Evolutionary conservation across 2,888 invertebrate species (phyloP).

Genomic region (Itoplectis maculator): DNA sequence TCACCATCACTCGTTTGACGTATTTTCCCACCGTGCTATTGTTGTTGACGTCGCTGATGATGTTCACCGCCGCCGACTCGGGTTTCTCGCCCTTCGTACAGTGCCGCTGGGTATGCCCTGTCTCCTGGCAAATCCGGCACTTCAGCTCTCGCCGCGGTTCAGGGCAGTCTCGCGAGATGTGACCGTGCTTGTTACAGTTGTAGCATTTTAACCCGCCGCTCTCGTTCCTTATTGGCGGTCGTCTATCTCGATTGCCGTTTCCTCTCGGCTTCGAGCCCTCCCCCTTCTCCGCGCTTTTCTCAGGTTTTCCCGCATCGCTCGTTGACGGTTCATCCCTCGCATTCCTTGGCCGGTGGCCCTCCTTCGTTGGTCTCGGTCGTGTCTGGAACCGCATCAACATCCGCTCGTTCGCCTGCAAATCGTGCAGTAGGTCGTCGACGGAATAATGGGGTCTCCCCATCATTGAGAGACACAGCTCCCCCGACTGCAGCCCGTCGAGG

Average conservation of each 20-base stretch:
- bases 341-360: background rate
- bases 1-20: slow-evolving; percentile 34
- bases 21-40: slow-evolving; percentile 31
- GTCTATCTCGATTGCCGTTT: background rate
- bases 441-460: background rate
- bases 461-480: slow-evolving; percentile 30
- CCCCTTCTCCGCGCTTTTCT: background rate
- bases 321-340: too few relatives aligned
- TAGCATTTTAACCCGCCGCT: slow-evolving; percentile 1
- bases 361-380: background rate
- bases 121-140: slow-evolving; percentile 21
- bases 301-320: background rate
- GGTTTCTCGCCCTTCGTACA: background rate
- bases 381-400: background rate
- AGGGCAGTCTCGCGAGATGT: slow-evolving; percentile 29
- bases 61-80: background rate
- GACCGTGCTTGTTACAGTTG: slow-evolving; percentile 34
- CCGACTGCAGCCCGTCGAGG: slow-evolving; percentile 14
- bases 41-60: background rate
- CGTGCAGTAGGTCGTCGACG: slow-evolving; percentile 34
- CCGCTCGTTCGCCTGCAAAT: background rate
- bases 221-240: slow-evolving; percentile 7
- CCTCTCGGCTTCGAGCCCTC: background rate
- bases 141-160: background rate
- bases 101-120: slow-evolving; percentile 37